Evolutionary conservation across 1,140 invertebrate genomes (phyloP).

Genomic region (Neodiprion virginianus): DNA sequence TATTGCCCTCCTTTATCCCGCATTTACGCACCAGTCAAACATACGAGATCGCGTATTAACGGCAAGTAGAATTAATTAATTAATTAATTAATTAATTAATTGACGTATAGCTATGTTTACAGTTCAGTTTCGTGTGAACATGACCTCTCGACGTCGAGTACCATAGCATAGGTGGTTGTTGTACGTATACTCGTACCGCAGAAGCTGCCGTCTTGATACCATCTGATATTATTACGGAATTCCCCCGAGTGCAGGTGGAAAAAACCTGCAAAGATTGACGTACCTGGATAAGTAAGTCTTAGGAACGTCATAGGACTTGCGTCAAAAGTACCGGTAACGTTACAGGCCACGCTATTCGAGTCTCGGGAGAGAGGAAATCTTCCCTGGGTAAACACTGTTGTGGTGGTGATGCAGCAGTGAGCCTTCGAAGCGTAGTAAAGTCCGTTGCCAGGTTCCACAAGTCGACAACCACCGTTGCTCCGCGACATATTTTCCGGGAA

Average conservation of each 20-base stretch:
- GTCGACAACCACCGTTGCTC: conserved; percentile 27
- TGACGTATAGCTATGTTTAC: conserved; percentile 28
- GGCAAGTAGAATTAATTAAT: conserved; percentile 57
- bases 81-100: conserved; percentile 55
- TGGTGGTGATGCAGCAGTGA: not conserved
- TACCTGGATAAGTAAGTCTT: conserved; percentile 29
- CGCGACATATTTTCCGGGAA: conserved; percentile 28
- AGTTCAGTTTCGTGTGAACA: conserved; percentile 50
- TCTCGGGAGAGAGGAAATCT: not conserved
- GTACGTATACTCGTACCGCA: conserved; percentile 9
- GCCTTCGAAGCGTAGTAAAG: not conserved
- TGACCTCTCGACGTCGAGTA: conserved; percentile 38
- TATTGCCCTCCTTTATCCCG: not conserved
- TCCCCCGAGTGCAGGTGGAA: conserved; percentile 26
- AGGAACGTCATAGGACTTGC: conserved; percentile 13
- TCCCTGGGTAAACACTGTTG: conserved; percentile 13
- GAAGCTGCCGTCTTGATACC: conserved; percentile 9
- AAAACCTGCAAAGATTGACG: conserved; percentile 31
- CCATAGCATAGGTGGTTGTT: too few species aligned
- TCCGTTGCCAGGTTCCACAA: conserved; percentile 21
- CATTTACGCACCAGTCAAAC: not conserved
- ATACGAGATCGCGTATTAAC: conserved; percentile 38
- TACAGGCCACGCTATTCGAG: not conserved
- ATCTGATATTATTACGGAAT: conserved; percentile 40
- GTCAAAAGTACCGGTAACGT: conserved; percentile 2